Evolutionary conservation across 2,797 vertebrate species (phyloP).

Genomic region (Pagetopsis macropterus): DNA sequence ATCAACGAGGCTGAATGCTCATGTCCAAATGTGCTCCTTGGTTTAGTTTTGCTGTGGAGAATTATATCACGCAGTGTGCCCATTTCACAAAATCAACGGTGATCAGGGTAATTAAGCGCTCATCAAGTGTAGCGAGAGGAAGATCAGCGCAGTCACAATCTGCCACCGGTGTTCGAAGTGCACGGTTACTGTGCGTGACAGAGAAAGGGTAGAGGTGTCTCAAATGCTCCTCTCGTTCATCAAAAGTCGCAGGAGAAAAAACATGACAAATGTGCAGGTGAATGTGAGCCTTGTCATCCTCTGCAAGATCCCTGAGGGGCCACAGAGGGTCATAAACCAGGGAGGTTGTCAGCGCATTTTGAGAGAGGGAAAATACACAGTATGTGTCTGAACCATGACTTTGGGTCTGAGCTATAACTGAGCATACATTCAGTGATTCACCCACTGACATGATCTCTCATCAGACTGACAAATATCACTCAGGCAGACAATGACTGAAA

Average conservation of each 20-base stretch:
- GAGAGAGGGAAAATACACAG: slow-evolving; percentile 32
- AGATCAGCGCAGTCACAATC: slow-evolving; percentile 27
- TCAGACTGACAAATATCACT: slow-evolving; percentile 16
- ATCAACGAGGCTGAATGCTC: not conserved
- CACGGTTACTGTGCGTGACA: slow-evolving; percentile 35
- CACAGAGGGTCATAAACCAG: slow-evolving; percentile 33
- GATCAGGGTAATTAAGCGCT: slow-evolving; percentile 52
- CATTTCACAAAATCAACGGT: slow-evolving; percentile 36
- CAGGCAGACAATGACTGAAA: slow-evolving; percentile 6
- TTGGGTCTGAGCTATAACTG: slow-evolving; percentile 24
- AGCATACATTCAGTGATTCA: slow-evolving; percentile 24
- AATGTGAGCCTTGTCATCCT: slow-evolving; percentile 23
- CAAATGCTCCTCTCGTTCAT: slow-evolving; percentile 51
- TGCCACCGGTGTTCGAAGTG: slow-evolving; percentile 38
- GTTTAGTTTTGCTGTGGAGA: slow-evolving; percentile 16
- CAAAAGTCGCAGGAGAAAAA: slow-evolving; percentile 54
- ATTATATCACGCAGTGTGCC: slow-evolving; percentile 32
- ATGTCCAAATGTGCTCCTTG: slow-evolving; percentile 15
- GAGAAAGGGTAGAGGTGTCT: slow-evolving; percentile 49
- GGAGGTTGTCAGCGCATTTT: slow-evolving; percentile 29
- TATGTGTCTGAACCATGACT: slow-evolving; percentile 29
- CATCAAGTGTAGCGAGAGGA: slow-evolving; percentile 7
- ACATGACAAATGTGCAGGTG: slow-evolving; percentile 52
- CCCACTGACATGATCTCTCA: slow-evolving; percentile 15
- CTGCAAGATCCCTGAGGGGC: slow-evolving; percentile 17